Percentiles rank a stretch among this genome's conserved stretches.
phyloP scores from a whole-genome alignment of 2,888 invertebrate genomes.

The Deroplatys truncata region DNA sequence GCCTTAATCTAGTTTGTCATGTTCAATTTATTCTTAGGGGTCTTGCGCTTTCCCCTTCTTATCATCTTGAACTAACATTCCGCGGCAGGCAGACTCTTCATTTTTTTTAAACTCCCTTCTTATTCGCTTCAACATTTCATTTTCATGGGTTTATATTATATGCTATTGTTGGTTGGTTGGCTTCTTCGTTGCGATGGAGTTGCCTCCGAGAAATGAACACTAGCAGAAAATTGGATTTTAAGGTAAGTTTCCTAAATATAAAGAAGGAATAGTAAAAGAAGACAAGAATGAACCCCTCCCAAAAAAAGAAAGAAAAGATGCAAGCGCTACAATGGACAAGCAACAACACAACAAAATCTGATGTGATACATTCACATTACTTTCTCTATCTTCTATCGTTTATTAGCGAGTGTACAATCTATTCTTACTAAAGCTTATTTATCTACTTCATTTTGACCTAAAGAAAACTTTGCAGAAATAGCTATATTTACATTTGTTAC shows the following conservation, averaged over 20 bases:
- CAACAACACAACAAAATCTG: too few species aligned
- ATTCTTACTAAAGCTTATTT: too few species aligned
- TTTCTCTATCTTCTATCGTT: too few species aligned
- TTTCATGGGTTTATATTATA: background rate
- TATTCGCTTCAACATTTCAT: background rate
- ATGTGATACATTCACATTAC: too few species aligned
- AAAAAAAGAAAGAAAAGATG: too few species aligned
- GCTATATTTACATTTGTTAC: too few species aligned
- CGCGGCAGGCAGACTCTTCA: background rate
- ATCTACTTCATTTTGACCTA: too few species aligned
- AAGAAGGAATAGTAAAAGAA: background rate
- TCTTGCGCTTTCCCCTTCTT: background rate
- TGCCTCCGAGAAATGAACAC: background rate
- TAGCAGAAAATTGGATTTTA: background rate
- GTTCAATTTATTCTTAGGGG: conserved; percentile 23
- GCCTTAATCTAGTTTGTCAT: conserved; percentile 26
- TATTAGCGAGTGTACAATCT: too few species aligned
- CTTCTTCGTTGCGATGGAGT: background rate
- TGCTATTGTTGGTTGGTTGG: background rate
- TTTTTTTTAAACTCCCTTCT: background rate
- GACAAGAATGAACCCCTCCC: too few species aligned
- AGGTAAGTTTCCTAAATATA: background rate
- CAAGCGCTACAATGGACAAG: too few species aligned
- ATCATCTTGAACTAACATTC: background rate
- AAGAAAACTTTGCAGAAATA: too few species aligned